Base-by-base conservation (phyloP, 64 coral and sea anemone genomes). In the Astreopora myriophthalma region DNA sequence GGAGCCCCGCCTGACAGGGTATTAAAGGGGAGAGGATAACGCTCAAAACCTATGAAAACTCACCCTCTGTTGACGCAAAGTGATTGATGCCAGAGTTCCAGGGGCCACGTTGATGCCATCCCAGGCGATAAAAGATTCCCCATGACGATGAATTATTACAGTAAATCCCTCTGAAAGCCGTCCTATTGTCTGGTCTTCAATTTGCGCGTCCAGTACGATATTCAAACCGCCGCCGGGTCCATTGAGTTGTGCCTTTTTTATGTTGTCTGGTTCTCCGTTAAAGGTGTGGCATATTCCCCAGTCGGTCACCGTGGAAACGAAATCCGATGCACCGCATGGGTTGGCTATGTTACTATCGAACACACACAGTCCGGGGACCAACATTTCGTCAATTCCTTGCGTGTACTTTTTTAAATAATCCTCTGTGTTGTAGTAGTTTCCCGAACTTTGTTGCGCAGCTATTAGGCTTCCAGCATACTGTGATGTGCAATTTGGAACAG, bases 241-340 rank as follows among this genome's bases (percentile, higher is more conserved):
- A 40, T 19, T 61, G 23, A 64, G 12, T 83, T 34, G 4, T 16
- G 79, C 22, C 13, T 32, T 75, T 31, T 60, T 88, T 3, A 92
- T 13, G 51, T 60, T 74, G 22, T 27, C 85, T 69, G 80, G 74
- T 0, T 75, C 86, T 19, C 74, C 77, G 17, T 94, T 94, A 20
- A 94, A 94, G 42, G 92, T 94, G 22, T 72, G 68, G 61, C 92
- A 94, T 22, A 73, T 73, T 4, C 85, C 92, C 38, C 22, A 88
- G 4, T 94, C 92, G 4, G 92, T 94, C 1, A 88, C 71, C 0
- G 35, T 73, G 20, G 86, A 23, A 8, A 31, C 22, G 9, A 94
- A 94, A 58, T 94, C 92, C 24, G 26, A 72, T 60, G 32, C 27
- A 0, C 57, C 71, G 28, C 86, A 40, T 5, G 6, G 57, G 8